Percentiles rank a stretch among this genome's conserved stretches.
phyloP scores from a whole-genome alignment of 2,113 vertebrate genomes.

The Ophthalmolycus amberensis region DNA sequence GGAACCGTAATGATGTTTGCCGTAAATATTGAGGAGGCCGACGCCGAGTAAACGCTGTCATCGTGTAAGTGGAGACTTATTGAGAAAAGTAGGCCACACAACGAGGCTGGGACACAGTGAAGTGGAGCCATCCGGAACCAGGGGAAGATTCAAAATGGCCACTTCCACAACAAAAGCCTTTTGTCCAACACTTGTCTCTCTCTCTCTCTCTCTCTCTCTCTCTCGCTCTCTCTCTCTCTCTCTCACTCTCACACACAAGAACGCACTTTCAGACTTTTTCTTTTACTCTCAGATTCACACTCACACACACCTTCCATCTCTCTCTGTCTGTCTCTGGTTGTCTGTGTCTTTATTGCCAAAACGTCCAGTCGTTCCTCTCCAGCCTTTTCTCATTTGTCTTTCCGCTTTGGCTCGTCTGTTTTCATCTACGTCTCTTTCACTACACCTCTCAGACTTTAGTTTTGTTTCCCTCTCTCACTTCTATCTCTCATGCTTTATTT shows the following conservation, averaged over 20 bases:
- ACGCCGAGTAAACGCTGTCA: conserved; percentile 26
- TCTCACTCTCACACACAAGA: neutral
- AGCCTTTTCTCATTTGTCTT: conserved; percentile 16
- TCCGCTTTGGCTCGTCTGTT: conserved; percentile 4
- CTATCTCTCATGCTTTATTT: neutral
- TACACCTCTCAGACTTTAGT: neutral
- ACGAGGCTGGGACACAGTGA: conserved; percentile 48
- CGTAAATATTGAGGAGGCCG: conserved; percentile 45
- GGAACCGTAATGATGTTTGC: conserved; percentile 33
- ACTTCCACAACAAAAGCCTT: conserved; percentile 68
- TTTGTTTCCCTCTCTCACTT: neutral
- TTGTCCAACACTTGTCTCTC: conserved; percentile 41
- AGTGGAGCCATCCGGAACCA: conserved; percentile 59
- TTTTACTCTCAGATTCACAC: neutral
- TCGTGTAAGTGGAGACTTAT: conserved; percentile 29
- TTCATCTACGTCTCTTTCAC: neutral
- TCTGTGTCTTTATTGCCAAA: neutral
- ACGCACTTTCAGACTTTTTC: neutral
- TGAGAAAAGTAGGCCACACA: conserved; percentile 61
- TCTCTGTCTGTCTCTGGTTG: neutral
- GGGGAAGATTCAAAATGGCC: conserved; percentile 59
- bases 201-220: neutral
- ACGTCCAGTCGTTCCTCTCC: neutral
- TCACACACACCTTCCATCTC: neutral
- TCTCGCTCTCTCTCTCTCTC: too few relatives aligned